Base-by-base conservation (phyloP, 2,113 vertebrate species). In the Chamaea fasciata region DNA sequence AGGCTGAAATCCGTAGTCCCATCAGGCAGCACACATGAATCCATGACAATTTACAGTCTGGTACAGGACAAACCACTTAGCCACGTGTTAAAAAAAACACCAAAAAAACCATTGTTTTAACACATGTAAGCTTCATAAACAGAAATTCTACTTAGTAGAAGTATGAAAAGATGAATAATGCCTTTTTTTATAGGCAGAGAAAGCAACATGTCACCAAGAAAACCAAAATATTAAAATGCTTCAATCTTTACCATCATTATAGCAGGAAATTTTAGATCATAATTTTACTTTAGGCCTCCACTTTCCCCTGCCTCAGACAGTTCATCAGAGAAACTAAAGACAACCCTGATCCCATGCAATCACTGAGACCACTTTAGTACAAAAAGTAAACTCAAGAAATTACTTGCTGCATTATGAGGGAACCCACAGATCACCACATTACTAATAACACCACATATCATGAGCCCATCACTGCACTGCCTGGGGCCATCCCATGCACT, bases 401-500 rank as follows among this genome's bases (percentile, higher is more conserved):
- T 11, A 65, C 44, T 49, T 65, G 16, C n/a, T 76, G 56, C 24
- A 13, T 44, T 71, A 75, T 1, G 2, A 82, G 16, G 23, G 49
- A 81, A 39, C 16, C 6, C 31, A 80, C 4, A 47, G 35, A 63
- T 35, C 3, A 3, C 19, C 56, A 44, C 4, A 2, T 9, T 75
- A 56, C 33, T 74, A 59, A 30, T 19, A 81, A 70, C 6, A 26
- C 6, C 9, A 7, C 44, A 27, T 11, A 26, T 22, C 23, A 31
- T 0, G 2, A 15, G 17, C 56, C 50, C 20, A 15, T 28, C 15
- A 30, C 6, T 4, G 4, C 46, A 75, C 5, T 1, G 1, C 26
- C 15, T 8, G 46, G 44, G 20, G n/a, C 39, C 23, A 82, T 24
- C 42, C 11, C 49, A 79, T 1, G 3, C 46, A 41, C 28, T 37